phyloP scores from a whole-genome alignment of 2,797 vertebrate species.

The Anguilla obscura region DNA sequence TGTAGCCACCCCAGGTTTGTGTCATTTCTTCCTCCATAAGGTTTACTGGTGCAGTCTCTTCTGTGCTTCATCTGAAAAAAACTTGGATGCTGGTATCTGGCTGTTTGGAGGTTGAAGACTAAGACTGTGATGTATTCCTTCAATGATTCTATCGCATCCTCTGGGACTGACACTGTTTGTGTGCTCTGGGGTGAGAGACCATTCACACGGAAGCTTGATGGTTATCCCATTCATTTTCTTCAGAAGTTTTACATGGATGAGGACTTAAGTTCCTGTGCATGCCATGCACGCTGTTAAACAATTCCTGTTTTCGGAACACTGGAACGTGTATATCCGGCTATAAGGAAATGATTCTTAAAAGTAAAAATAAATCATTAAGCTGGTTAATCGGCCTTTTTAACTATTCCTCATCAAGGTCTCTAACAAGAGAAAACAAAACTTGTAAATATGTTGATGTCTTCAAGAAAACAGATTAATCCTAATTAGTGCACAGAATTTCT shows the following conservation, averaged over 20 bases:
- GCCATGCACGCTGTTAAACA: not conserved
- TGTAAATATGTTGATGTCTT: not conserved
- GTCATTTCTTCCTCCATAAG: not conserved
- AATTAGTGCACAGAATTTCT: not conserved
- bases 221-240: not conserved
- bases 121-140: constrained; percentile 18
- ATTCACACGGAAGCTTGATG: not conserved
- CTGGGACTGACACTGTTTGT: constrained; percentile 28
- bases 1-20: not conserved
- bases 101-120: constrained; percentile 25
- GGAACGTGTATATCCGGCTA: not conserved
- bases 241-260: not conserved
- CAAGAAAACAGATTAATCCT: not conserved
- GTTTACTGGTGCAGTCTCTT: not conserved
- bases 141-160: constrained; percentile 4
- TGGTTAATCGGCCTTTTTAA: not conserved
- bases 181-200: constrained; percentile 59
- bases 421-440: not conserved
- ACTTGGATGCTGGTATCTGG: not conserved
- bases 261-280: not conserved
- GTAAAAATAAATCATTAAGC: not conserved
- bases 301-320: not conserved
- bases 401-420: not conserved
- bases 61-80: not conserved
- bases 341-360: not conserved